Conservation (phyloP, 2,888 invertebrate species). For the Aspidiotus destructor region DNA sequence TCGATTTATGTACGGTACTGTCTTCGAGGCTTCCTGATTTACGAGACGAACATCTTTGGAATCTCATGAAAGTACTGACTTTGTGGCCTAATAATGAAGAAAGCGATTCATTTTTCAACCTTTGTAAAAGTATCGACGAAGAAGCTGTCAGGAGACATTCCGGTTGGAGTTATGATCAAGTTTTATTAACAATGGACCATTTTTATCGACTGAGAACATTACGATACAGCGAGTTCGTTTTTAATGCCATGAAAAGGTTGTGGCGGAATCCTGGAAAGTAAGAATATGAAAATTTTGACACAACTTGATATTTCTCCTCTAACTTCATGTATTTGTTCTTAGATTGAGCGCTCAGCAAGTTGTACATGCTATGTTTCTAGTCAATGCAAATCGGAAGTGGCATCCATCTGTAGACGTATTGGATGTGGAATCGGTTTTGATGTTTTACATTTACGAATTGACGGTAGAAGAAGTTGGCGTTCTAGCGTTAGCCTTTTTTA, state of each 20-base stretch:
- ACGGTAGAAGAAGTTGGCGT: slow-evolving; percentile 33
- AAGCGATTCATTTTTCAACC: neutral
- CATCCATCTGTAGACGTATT: slow-evolving; percentile 29
- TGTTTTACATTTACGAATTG: slow-evolving; percentile 27
- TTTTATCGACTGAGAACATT: slow-evolving; percentile 30
- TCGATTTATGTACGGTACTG: neutral
- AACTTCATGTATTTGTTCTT: slow-evolving; percentile 6
- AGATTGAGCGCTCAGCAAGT: slow-evolving; percentile 40
- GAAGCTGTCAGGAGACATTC: slow-evolving; percentile 6
- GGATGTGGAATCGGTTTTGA: slow-evolving; percentile 32
- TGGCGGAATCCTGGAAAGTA: slow-evolving; percentile 30
- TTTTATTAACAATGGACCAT: slow-evolving; percentile 33
- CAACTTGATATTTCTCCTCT: neutral
- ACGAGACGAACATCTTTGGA: slow-evolving; percentile 21
- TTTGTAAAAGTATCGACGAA: slow-evolving; percentile 30
- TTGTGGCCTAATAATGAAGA: slow-evolving; percentile 20
- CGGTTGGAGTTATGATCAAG: slow-evolving; percentile 22
- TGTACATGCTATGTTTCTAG: slow-evolving; percentile 36
- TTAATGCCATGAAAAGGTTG: slow-evolving; percentile 26
- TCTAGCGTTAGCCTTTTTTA: slow-evolving; percentile 34
- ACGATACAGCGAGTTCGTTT: slow-evolving; percentile 29
- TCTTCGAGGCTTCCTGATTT: neutral
- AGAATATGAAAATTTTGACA: neutral
- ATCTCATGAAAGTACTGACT: slow-evolving; percentile 7
- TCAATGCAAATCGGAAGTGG: slow-evolving; percentile 29